Evolutionary conservation across 1,140 invertebrate species (phyloP).

Genomic region (Alviniconcha marisindica): DNA sequence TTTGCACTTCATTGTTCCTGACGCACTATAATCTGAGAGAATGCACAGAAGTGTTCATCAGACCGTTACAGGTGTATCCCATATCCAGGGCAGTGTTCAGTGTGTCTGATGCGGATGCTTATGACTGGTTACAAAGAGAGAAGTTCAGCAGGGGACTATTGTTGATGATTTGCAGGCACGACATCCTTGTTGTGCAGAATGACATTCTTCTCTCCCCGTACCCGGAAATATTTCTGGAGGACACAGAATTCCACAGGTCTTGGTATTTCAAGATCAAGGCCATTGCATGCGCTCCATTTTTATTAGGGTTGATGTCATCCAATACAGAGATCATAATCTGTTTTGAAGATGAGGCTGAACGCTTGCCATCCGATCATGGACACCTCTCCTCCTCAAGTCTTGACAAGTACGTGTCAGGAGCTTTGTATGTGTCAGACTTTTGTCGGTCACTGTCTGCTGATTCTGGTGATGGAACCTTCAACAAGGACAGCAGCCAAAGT

Average conservation of each 20-base stretch:
- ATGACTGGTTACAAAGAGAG: constrained; percentile 55
- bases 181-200: constrained; percentile 61
- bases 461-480: constrained; percentile 19
- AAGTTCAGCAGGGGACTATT: constrained; percentile 61
- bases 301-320: constrained; percentile 56
- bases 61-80: constrained; percentile 53
- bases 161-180: constrained; percentile 55
- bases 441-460: constrained; percentile 48
- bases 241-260: constrained; percentile 44
- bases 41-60: constrained; percentile 52
- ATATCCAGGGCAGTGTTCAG: constrained; percentile 62
- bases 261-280: constrained; percentile 61
- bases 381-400: constrained; percentile 32
- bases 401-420: constrained; percentile 39
- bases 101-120: constrained; percentile 67
- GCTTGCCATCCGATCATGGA: constrained; percentile 41
- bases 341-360: constrained; percentile 46
- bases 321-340: constrained; percentile 65
- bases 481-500: not conserved
- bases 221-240: constrained; percentile 50
- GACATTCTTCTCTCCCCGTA: constrained; percentile 64
- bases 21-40: constrained; percentile 59
- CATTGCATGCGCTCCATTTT: constrained; percentile 64
- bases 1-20: constrained; percentile 56
- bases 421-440: constrained; percentile 57